A percentile compares a stretch with the other conserved stretches of the same genome.
phyloP scores from a whole-genome alignment of 2,113 vertebrate species.

The Cheirogaleus medius region DNA sequence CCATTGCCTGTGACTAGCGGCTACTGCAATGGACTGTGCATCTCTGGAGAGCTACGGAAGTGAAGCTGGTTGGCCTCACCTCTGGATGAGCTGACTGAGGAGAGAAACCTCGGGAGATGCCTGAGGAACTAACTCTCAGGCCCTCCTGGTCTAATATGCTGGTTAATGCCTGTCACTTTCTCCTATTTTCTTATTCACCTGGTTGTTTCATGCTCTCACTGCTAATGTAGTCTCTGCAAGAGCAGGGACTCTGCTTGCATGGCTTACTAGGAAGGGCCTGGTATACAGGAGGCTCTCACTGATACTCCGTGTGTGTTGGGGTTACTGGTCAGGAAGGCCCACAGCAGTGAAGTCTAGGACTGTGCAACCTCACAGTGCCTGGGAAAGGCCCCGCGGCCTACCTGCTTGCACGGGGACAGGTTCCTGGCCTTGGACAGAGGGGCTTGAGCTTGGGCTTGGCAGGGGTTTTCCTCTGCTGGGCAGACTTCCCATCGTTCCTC shows the following conservation, averaged over 20 bases:
- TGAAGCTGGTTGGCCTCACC: not conserved
- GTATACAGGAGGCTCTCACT: not conserved
- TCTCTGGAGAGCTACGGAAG: not conserved
- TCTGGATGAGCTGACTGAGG: not conserved
- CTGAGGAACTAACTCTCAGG: no score
- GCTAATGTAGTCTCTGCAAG: not conserved
- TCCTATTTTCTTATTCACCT: not conserved
- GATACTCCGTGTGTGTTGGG: not conserved
- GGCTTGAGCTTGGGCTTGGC: not conserved
- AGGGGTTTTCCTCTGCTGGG: conserved; percentile 71
- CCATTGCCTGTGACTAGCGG: not conserved
- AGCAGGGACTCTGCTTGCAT: not conserved
- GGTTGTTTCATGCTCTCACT: not conserved
- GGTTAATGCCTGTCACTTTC: no score
- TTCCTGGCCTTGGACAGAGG: not conserved
- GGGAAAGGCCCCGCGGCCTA: not conserved
- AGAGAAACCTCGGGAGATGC: not conserved
- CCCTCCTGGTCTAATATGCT: no score
- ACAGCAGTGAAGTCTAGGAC: not conserved
- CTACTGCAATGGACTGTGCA: not conserved
- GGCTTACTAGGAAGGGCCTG: not conserved
- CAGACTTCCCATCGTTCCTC: conserved; percentile 78
- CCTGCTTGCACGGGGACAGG: conserved; percentile 47
- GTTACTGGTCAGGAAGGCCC: not conserved
- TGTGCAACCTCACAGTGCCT: not conserved